Percentiles rank a stretch among this genome's conserved stretches.
These are phyloP conservation scores for Sclerurus mexicanus DNA, from an alignment of 2,113 vertebrate species.

Conservation along the genomic window DNA sequence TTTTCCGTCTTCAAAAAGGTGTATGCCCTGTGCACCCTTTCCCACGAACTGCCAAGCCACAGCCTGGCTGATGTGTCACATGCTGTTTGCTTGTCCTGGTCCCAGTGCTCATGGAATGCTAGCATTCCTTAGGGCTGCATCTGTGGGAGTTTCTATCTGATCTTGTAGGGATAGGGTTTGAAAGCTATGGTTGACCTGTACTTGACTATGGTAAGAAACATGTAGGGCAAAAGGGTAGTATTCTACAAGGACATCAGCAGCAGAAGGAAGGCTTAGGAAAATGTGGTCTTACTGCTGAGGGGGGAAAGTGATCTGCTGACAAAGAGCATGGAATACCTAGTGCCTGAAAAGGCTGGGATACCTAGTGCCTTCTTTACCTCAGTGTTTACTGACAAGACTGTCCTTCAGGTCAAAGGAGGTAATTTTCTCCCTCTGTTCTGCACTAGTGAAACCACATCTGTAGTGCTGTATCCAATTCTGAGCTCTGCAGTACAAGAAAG, in stretches of 20 bases:
- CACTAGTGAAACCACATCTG: background rate
- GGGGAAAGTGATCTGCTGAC: background rate
- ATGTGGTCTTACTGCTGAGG: background rate
- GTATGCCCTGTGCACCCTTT: background rate
- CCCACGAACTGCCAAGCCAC: background rate
- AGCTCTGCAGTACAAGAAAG: background rate
- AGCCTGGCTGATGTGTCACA: background rate
- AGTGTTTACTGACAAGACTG: background rate
- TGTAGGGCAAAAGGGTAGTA: background rate
- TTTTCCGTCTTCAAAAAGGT: background rate
- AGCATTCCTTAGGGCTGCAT: background rate
- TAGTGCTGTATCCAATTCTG: background rate
- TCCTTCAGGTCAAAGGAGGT: background rate
- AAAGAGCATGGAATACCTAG: background rate
- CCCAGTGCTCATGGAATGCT: background rate
- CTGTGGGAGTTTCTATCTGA: background rate
- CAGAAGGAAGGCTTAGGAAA: background rate
- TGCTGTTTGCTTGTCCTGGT: background rate
- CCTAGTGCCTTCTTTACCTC: background rate
- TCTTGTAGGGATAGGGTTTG: background rate
- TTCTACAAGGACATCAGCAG: background rate
- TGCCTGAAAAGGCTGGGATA: background rate
- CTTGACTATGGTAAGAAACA: background rate
- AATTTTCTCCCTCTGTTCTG: background rate
- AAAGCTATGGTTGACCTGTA: background rate